Percentiles rank a stretch among this genome's conserved stretches.
Evolutionary conservation across 2,113 vertebrate genomes (phyloP).

Genomic region (Gavialis gangeticus): DNA sequence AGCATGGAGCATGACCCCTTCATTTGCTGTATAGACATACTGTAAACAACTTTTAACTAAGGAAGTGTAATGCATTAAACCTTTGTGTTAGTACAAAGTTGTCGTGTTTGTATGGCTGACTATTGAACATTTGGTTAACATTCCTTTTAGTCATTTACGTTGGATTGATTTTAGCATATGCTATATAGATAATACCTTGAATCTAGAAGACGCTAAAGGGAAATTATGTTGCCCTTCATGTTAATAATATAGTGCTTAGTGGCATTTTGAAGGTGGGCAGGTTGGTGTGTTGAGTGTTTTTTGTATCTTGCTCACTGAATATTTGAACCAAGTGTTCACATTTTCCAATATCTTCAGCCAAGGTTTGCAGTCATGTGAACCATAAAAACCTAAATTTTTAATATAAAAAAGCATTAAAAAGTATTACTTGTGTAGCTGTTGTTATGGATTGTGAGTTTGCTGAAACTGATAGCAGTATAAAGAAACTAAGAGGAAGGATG

Average conservation of each 20-base stretch:
- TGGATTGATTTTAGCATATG: fast-evolving
- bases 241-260: neutral
- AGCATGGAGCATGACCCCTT: neutral
- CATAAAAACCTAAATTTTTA: neutral
- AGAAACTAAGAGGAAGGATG: neutral
- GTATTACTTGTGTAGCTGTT: neutral
- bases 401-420: neutral
- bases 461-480: neutral
- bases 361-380: neutral
- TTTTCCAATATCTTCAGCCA: neutral
- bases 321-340: neutral
- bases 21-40: neutral
- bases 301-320: neutral
- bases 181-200: fast-evolving
- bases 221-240: neutral
- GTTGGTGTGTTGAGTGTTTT: neutral
- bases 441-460: neutral
- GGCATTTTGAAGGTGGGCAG: conserved; percentile 2
- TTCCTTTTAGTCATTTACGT: neutral
- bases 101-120: neutral
- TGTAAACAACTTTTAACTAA: neutral
- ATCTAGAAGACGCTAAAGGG: neutral
- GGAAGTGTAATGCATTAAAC: neutral
- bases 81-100: neutral
- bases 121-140: neutral